A percentile compares a stretch with the other conserved stretches of the same genome.
Evolutionary conservation across 2,888 invertebrate species (phyloP).

Genomic region (Rambutsinella grinnellia): DNA sequence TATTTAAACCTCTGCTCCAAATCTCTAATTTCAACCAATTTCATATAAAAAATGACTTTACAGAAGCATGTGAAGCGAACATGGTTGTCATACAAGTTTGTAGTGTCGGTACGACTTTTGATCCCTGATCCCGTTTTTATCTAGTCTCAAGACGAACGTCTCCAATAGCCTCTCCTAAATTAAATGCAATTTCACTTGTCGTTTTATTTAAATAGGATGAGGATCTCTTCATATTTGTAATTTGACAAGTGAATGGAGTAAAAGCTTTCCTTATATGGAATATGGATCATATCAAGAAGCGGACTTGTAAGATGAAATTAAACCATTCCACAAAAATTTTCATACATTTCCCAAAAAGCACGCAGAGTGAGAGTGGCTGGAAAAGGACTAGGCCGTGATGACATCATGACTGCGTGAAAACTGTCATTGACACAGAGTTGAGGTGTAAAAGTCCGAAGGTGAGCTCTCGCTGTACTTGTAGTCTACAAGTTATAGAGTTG

Average conservation of each 20-base stretch:
- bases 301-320: background rate
- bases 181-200: no score
- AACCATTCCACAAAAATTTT: no score
- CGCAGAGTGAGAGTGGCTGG: no score
- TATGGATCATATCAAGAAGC: background rate
- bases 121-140: conserved; percentile 25
- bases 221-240: background rate
- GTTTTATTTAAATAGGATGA: background rate
- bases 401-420: conserved; percentile 8
- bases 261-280: background rate
- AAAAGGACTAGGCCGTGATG: no score
- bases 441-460: background rate
- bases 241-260: background rate
- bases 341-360: no score
- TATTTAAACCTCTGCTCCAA: no score
- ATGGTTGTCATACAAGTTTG: conserved; percentile 25
- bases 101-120: conserved; percentile 9
- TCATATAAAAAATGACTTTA: background rate
- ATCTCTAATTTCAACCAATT: no score
- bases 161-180: background rate
- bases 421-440: background rate
- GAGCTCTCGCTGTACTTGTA: background rate
- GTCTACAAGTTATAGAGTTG: no score
- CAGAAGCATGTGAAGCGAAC: conserved; percentile 27
- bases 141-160: background rate